Base-by-base conservation (phyloP, 1,140 invertebrate genomes). In the Papilio xuthus region DNA sequence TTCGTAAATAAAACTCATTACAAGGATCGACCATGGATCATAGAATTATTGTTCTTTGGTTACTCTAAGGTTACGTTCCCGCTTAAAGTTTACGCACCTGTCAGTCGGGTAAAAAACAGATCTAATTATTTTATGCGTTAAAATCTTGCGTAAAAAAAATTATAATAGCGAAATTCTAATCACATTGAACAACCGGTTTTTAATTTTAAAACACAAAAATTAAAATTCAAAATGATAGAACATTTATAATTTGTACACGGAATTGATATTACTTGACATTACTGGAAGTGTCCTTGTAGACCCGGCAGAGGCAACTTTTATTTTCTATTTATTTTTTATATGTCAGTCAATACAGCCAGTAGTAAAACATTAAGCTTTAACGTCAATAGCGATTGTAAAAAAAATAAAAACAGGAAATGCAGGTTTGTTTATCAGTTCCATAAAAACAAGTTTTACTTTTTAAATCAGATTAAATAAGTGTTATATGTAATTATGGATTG, bases 161-260 rank as follows among this genome's bases (percentile, higher is more conserved):
- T 18, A 53, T 7, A 67, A 60, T 26, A 12, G 15, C 26, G 6
- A 32, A 15, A 67, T 28, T 67, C 60, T 67, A 67, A 67, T 67
- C 23, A 67, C 13, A 67, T 67, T 32, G 13, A 32, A 4, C 23
- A 67, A 67, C 60, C 18, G 13, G 60, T 67, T 67, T 67, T 60
- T 28, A 60, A 26, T 60, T 26, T 26, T 26, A 60, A 60, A 60
- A 60, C 9, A 28, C 23, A 28, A 28, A 26, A 63, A 26, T 63
- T 63, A 15, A 63, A 32, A 67, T 67, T 67, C 13, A 67, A 32
- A 67, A 63, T 63, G 23, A 56, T 56, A 28, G 26, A 1, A 28
- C 50, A 73, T 78, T 70, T 41, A 8, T 41, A 60, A 77, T 71
- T 13, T 44, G 44, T 80, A 67, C 60, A 28, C 60, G 60, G 60